phyloP scores from a whole-genome alignment of 1,140 invertebrate genomes.

The Antheraea mylitta region DNA sequence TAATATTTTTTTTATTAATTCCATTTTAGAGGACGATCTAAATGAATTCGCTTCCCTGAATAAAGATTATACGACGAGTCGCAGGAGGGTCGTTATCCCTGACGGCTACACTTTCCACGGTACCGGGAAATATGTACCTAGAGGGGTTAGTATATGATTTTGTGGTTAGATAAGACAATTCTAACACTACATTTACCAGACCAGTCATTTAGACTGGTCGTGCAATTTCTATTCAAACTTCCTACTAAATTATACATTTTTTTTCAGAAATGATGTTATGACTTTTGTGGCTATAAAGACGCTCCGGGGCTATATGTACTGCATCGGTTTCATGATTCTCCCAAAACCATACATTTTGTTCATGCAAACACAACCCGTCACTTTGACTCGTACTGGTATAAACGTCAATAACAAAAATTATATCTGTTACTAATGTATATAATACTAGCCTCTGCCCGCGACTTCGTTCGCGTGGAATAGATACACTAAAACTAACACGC shows the following conservation, averaged over 20 bases:
- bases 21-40: slow-evolving; percentile 39
- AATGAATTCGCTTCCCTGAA: slow-evolving; percentile 29
- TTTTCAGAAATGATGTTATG: too few relatives aligned
- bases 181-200: too few relatives aligned
- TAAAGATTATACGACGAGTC: slow-evolving; percentile 36
- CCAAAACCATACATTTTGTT: slow-evolving; percentile 9
- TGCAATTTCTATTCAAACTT: too few relatives aligned
- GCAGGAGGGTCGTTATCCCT: slow-evolving; percentile 28
- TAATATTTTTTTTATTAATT: neutral
- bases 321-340: slow-evolving; percentile 8
- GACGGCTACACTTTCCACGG: slow-evolving; percentile 29
- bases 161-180: neutral
- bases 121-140: slow-evolving; percentile 12
- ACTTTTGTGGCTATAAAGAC: neutral
- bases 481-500: too few relatives aligned
- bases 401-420: slow-evolving; percentile 8
- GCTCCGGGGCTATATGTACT: neutral
- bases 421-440: slow-evolving; percentile 6
- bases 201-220: too few relatives aligned
- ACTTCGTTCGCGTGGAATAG: too few relatives aligned
- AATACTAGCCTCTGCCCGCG: too few relatives aligned
- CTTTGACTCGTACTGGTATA: slow-evolving; percentile 6
- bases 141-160: slow-evolving; percentile 1
- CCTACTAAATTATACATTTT: too few relatives aligned
- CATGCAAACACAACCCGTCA: neutral